Evolutionary conservation across 2,113 vertebrate genomes (phyloP).

Genomic region (Formicarius rufipectus): DNA sequence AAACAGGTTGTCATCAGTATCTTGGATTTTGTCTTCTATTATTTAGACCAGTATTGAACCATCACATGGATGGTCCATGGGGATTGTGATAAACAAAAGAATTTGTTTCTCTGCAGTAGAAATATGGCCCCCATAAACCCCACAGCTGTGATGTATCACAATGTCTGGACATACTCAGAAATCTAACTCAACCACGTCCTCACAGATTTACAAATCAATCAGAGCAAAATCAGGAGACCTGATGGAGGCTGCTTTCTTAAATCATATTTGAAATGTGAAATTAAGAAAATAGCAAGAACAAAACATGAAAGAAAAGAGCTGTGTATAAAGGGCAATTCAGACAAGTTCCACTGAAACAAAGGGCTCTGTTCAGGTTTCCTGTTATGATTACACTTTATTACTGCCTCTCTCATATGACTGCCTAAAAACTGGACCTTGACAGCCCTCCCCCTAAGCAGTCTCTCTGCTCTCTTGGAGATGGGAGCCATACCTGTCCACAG

Average conservation of each 20-base stretch:
- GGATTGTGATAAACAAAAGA: background rate
- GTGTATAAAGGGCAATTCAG: background rate
- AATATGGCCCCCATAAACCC: background rate
- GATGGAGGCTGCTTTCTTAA: background rate
- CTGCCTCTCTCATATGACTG: background rate
- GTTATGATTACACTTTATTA: background rate
- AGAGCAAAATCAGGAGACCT: background rate
- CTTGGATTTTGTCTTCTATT: background rate
- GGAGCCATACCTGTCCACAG: background rate
- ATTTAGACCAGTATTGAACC: background rate
- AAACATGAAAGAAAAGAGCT: background rate
- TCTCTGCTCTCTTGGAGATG: background rate
- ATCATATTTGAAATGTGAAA: slow-evolving; percentile 5
- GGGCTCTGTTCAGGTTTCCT: background rate
- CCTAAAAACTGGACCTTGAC: background rate
- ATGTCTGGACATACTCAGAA: background rate
- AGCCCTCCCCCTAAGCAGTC: background rate
- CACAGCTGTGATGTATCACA: background rate
- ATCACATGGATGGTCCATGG: background rate
- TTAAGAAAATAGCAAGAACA: background rate
- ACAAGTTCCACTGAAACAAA: background rate
- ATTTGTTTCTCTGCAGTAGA: background rate
- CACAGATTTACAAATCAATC: slow-evolving; percentile 6
- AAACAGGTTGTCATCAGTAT: background rate
- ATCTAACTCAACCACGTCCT: background rate